Evolutionary conservation across 1,140 invertebrate species (phyloP), one percentile per base, ranked within the genome.

Genomic region (Luehdorfia chinensis): DNA sequence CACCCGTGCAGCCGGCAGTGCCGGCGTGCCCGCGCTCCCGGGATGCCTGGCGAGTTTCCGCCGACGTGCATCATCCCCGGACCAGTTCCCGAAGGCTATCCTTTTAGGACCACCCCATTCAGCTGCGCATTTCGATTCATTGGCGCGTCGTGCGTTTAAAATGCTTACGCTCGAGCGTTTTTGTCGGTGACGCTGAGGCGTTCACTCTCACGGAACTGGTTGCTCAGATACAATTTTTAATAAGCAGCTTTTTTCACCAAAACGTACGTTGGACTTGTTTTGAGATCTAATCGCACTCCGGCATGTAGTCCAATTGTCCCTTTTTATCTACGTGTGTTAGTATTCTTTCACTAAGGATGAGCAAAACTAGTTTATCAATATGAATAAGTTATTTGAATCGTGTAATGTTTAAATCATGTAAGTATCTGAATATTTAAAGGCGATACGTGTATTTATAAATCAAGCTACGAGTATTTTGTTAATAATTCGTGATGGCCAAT

Each of bases 81-180:
- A 15, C 36, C 33, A 36, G 33, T 21, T 21, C 15, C 16, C 25
- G 25, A 19, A 13, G 36, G 11, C 21, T 13, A n/a, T 11, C 36
- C 19, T 39, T 39, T 39, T 39, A 13, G 36, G 36, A 13, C 2
- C 19, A 15, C 1, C 11, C 12, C 36, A 39, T 39, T 39, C 36
- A 39, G 8, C 21, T 27, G 9, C 36, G 36, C 19, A 36, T 36
- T 36, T 36, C 36, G 36, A 39, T 39, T 39, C 36, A 39, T 39
- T 19, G 19, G 8, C 36, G 21, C 33, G 9, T 8, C 2, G 33
- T 16, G n/a, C 16, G 33, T 11, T 36, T 36, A 36, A 36, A 36
- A 36, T 36, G 33, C 33, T 36, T n/a, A 11, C 11, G 21, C n/a
- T n/a, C 21, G 36, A n/a, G n/a, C n/a, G 4, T 39, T 39, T 39